Conservation (phyloP, 1,140 invertebrate species). For the Homarus americanus region DNA sequence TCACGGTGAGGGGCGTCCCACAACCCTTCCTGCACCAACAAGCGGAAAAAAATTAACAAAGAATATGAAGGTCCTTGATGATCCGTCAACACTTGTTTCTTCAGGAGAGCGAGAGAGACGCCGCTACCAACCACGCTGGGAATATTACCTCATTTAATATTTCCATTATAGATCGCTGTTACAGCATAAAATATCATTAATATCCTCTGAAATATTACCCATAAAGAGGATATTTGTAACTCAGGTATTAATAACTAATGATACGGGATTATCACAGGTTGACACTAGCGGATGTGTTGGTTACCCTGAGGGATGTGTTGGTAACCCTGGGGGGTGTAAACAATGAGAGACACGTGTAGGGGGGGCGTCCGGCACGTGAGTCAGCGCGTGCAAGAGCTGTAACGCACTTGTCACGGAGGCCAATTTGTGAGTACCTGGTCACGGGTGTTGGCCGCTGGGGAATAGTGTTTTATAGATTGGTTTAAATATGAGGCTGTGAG, state of each 20-base stretch:
- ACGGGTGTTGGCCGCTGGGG: neutral
- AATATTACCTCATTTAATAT: neutral
- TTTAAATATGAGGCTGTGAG: too few species aligned
- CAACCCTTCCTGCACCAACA: constrained; percentile 6
- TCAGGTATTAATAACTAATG: neutral
- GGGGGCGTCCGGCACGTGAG: neutral
- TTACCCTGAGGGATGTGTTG: neutral
- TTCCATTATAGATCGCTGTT: too few species aligned
- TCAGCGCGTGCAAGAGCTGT: neutral
- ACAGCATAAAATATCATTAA: too few species aligned
- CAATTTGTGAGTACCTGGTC: constrained; percentile 20
- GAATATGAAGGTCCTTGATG: neutral
- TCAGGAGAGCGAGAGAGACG: neutral
- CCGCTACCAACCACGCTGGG: neutral
- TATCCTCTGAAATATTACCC: too few species aligned
- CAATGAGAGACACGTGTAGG: neutral
- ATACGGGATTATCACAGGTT: neutral
- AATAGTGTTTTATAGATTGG: too few species aligned
- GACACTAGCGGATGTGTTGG: neutral
- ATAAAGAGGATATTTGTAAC: too few species aligned
- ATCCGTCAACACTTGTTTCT: constrained; percentile 1
- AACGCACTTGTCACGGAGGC: neutral
- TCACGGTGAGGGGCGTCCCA: neutral
- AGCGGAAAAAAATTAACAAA: neutral
- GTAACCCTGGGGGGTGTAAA: neutral